Percentiles rank a stretch among this genome's conserved stretches.
Evolutionary conservation across 2,888 invertebrate genomes (phyloP).

Genomic region (Trachelus iudaicus): DNA sequence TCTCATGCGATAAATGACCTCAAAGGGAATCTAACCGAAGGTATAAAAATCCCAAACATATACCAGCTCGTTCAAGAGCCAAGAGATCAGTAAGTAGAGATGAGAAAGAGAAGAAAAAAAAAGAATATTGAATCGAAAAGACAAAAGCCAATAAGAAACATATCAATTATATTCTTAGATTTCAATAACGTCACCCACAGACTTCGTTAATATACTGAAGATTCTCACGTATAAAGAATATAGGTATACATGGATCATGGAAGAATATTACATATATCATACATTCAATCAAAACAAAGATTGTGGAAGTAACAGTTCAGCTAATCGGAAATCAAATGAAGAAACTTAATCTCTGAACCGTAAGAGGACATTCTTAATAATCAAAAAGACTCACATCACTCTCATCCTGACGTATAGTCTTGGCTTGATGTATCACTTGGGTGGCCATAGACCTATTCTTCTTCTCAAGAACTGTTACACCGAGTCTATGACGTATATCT

Average conservation of each 20-base stretch:
- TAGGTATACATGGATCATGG: neutral
- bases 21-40: neutral
- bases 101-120: neutral
- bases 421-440: conserved; percentile 48
- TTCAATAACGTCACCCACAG: neutral
- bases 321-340: neutral
- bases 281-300: neutral
- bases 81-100: neutral
- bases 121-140: neutral
- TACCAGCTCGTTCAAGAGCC: neutral
- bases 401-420: conserved; percentile 8
- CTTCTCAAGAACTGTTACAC: conserved; percentile 40
- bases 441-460: conserved; percentile 35
- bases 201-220: neutral
- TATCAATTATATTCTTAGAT: neutral
- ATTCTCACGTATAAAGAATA: neutral
- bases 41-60: neutral
- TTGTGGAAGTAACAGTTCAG: neutral
- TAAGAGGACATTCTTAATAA: neutral
- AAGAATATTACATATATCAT: too few species aligned
- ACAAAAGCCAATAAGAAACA: neutral
- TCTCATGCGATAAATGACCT: neutral
- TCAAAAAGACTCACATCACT: neutral
- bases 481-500: conserved; percentile 39
- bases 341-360: neutral